Conservation (phyloP, 2,797 vertebrate species). For the Gobio occitaniae region DNA sequence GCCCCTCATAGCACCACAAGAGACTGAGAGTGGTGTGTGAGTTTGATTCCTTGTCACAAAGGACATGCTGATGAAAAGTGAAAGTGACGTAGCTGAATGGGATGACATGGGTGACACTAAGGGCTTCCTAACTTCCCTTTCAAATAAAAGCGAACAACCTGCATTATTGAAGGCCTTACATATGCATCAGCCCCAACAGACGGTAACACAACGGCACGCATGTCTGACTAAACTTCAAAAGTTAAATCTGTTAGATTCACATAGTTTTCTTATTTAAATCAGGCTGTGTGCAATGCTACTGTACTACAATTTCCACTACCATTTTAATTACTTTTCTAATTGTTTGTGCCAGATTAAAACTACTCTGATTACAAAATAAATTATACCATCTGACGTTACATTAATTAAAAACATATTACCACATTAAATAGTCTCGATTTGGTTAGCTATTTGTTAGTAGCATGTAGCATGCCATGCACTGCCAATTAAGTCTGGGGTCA, state of each 20-base stretch:
- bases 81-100: slow-evolving; percentile 73
- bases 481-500: background rate
- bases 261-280: background rate
- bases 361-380: background rate
- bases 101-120: slow-evolving; percentile 65
- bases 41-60: slow-evolving; percentile 58
- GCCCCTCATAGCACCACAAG: slow-evolving; percentile 40
- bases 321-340: background rate
- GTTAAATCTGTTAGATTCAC: slow-evolving; percentile 8
- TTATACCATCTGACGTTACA: background rate
- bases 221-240: slow-evolving; percentile 59
- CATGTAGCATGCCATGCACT: background rate
- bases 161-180: slow-evolving; percentile 74
- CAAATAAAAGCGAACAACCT: slow-evolving; percentile 71
- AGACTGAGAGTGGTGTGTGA: slow-evolving; percentile 36
- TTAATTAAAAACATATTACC: background rate
- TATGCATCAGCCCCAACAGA: slow-evolving; percentile 64
- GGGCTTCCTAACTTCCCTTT: slow-evolving; percentile 72
- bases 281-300: background rate
- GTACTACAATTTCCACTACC: background rate
- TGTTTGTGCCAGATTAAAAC: background rate
- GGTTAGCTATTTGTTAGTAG: background rate
- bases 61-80: slow-evolving; percentile 66
- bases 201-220: slow-evolving; percentile 42
- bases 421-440: background rate